Evolutionary conservation across 2,113 vertebrate genomes (phyloP).

Genomic region (Dicrurus megarhynchus): DNA sequence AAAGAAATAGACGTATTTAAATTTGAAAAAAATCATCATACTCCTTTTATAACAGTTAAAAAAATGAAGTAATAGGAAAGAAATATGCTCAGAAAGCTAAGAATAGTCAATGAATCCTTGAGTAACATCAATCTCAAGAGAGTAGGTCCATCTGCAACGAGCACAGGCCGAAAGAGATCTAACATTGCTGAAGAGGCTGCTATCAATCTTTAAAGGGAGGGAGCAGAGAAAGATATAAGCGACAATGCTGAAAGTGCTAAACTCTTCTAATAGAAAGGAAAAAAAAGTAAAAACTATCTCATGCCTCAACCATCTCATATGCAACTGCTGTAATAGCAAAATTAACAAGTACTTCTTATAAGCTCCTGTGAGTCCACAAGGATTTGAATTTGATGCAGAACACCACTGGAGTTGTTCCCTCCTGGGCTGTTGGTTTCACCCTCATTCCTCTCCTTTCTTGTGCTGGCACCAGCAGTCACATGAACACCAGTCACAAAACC

Average conservation of each 20-base stretch:
- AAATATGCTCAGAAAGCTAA: neutral
- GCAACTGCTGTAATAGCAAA: neutral
- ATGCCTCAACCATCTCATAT: neutral
- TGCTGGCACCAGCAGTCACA: neutral
- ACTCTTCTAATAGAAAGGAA: neutral
- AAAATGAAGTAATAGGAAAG: neutral
- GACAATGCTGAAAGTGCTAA: neutral
- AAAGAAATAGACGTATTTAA: neutral
- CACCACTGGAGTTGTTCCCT: accelerated
- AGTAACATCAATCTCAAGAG: neutral
- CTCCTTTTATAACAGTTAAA: neutral
- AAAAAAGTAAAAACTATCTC: neutral
- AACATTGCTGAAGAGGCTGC: neutral
- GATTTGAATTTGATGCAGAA: neutral
- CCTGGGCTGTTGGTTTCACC: neutral
- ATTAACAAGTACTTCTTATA: neutral
- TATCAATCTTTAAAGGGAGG: neutral
- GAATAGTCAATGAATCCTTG: neutral
- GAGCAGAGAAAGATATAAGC: neutral
- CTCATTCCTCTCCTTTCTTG: neutral
- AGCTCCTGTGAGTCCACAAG: accelerated
- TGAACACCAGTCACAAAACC: neutral
- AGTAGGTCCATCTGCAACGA: neutral
- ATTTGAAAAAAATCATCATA: neutral
- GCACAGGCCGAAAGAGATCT: neutral